Base-by-base conservation (phyloP, 1,140 invertebrate genomes). In the Chironomus striatipennis region DNA sequence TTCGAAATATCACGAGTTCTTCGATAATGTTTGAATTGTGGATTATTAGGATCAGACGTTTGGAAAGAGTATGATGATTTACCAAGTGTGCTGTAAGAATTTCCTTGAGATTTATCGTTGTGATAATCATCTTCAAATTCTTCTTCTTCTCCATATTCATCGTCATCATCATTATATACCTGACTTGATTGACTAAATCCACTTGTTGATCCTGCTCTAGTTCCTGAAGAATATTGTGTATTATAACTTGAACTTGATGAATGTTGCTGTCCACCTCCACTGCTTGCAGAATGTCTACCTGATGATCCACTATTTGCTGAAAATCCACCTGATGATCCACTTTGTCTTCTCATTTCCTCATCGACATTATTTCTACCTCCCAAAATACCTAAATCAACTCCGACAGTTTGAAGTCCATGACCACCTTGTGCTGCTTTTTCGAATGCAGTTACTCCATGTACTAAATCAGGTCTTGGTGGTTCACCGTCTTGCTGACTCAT, bases 1-100 rank as follows among this genome's bases (percentile, higher is more conserved):
- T 74, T 64, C 17, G 43, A 47, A 65, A 70, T 8, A 78, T 75
- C 10, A 77, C 75, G 5, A 75, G 65, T 7, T 76, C 76, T 17
- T 70, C 75, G 7, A 73, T 75, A 75, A 18, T 24, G 43, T 73
- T 73, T 42, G n/a, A 73, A 75, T 74, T 43, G 73, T 72, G 17
- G 65, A 12, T 70, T n/a, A n/a, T n/a, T 18, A 20, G 64, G 1
- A n/a, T 20, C 9, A 6, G 65, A 18, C 20, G 65, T 20, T 5
- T 9, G 20, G 7, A 9, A 20, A 17, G 15, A 20, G 6, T 20
- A 70, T 70, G 65, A 70, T 18, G 34, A n/a, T n/a, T 42, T 43
- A 34, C 5, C 2, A 2, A 2, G 8, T 73, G 42, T 42, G 4
- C 73, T 57, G 20, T 73, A 34, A 18, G 24, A 12, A 42, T 34